phyloP scores from a whole-genome alignment of 2,113 vertebrate species.

The Myotis lucifugus region DNA sequence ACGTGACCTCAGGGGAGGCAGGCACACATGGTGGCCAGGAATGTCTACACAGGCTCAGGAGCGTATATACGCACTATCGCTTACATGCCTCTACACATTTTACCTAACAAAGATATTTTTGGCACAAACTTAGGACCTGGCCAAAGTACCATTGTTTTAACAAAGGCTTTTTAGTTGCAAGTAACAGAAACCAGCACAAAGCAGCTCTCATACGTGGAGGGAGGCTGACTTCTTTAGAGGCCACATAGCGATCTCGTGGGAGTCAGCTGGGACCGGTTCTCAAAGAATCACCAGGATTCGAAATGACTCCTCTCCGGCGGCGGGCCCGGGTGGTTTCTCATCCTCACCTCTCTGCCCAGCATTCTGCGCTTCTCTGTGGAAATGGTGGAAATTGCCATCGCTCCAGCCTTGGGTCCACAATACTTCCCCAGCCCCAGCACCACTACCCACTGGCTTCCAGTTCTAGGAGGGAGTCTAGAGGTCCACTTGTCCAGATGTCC shows the following conservation, averaged over 20 bases:
- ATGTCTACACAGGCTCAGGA: neutral
- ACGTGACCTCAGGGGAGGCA: neutral
- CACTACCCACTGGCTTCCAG: neutral
- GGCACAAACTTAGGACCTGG: neutral
- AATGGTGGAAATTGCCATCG: neutral
- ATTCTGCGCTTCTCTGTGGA: neutral
- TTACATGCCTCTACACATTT: neutral
- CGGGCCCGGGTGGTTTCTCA: neutral
- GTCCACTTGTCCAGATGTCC: neutral
- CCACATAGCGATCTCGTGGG: neutral
- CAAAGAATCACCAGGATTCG: neutral
- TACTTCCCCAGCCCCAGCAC: neutral
- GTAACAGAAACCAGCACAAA: neutral
- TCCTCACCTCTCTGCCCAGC: neutral
- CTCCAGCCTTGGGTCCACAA: neutral
- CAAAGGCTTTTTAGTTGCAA: neutral
- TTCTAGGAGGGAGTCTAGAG: neutral
- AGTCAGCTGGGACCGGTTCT: neutral
- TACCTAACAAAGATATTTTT: neutral
- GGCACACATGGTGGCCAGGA: neutral
- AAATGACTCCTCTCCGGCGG: neutral
- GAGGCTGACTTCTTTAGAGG: neutral
- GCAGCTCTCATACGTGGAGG: neutral
- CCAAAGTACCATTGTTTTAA: neutral
- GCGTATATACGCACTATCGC: rapidly evolving